Evolutionary conservation across 2,888 invertebrate genomes (phyloP), one percentile per base, ranked within the genome.

Genomic region (Eurytoma californica): DNA sequence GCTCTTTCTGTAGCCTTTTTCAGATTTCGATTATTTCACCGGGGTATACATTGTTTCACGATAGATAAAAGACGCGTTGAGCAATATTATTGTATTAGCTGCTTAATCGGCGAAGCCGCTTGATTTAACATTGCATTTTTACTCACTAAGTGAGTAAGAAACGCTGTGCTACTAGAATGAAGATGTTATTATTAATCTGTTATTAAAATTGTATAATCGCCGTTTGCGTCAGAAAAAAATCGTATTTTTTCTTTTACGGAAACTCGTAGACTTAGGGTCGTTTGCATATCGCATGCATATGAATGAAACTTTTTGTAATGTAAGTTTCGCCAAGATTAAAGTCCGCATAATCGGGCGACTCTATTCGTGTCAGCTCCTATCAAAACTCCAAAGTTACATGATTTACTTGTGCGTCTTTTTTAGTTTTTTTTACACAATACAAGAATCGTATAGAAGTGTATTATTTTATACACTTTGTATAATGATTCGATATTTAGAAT

Each of bases 171-270:
- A 63, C 30, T 53, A 30, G 72, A 72, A 63, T 63, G 61, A 63
- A 51, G 20, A 72, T 53, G 39, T 9, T 39, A 9, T 39, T 39
- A 39, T 39, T 39, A 39, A 39, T 63, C n/a, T 20, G 30, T 30
- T 53, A 53, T 63, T 63, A 60, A 67, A 74, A 67, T 67, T 66
- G 74, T 58, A 67, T 58, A 67, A 66, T 47, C 65, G 28, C 20
- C 9, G 49, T 51, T 57, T 61, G 20, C 68, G 30, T 60, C 60
- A 53, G 1, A 9, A 39, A 9, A 39, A 39, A 7, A 39, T 39
- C 39, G 39, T 9, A 30, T 53, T 68, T 67, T 67, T 60, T 60
- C 20, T n/a, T 18, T 51, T 60, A 18, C 51, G 39, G 53, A 55
- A 55, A 30, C n/a, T 28, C 61, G 49, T 73, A 57, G 39, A 39